Conservation (phyloP, 2,888 invertebrate species). For the Pharmacophagus antenor region DNA sequence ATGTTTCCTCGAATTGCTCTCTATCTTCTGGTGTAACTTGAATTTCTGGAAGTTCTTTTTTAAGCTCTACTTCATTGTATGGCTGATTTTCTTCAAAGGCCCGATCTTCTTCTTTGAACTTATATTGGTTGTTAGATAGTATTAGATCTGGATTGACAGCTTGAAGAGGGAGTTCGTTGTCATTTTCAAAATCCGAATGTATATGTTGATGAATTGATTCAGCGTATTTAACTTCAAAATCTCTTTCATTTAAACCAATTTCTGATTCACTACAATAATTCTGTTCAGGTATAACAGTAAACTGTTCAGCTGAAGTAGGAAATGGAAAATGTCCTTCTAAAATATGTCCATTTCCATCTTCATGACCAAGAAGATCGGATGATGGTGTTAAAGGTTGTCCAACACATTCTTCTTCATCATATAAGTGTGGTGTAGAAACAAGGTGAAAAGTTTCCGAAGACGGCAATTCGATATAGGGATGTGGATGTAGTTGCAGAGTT, state of each 20-base stretch:
- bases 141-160: conserved; percentile 61
- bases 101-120: conserved; percentile 62
- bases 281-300: conserved; percentile 76
- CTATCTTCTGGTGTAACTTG: conserved; percentile 74
- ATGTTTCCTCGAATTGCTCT: conserved; percentile 74
- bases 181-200: conserved; percentile 49
- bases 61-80: conserved; percentile 71
- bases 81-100: conserved; percentile 63
- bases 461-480: conserved; percentile 82
- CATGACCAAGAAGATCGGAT: conserved; percentile 71
- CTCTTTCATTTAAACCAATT: conserved; percentile 60
- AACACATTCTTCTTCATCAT: conserved; percentile 83
- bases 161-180: conserved; percentile 50
- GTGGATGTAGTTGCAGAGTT: conserved; percentile 56
- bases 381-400: conserved; percentile 78
- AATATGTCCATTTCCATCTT: conserved; percentile 73
- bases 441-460: conserved; percentile 83
- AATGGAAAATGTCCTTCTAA: conserved; percentile 77
- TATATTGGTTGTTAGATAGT: conserved; percentile 55
- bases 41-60: conserved; percentile 72
- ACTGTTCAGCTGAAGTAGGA: conserved; percentile 72
- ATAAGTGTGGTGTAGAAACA: conserved; percentile 78
- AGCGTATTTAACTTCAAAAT: conserved; percentile 75
- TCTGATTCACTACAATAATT: conserved; percentile 66
- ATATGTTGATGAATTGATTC: conserved; percentile 63